Evolutionary conservation across 2,888 invertebrate genomes (phyloP), one percentile per base, ranked within the genome.

Genomic region (Chesias legatella): DNA sequence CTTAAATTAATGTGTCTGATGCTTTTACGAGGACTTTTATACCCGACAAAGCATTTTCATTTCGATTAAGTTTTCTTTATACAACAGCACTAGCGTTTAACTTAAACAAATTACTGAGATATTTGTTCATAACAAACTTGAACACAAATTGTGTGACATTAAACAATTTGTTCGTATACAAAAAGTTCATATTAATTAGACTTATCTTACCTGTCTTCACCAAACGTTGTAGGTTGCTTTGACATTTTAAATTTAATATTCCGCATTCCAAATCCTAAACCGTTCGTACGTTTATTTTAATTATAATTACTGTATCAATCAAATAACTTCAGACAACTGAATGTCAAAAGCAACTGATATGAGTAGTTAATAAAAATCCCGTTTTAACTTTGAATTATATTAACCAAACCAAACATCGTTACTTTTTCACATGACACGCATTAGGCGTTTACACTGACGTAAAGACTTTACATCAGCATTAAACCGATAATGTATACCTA

Each of bases 1-100:
- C 42, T 44, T 47, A 56, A 56, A 63, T 61, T 56, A 61, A 64
- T 66, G 64, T 56, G 61, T 66, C 64, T 66, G 58, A 51, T 43
- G 41, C 36, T 50, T 44, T 43, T 32, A 43, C 33, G 35, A 36
- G 29, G 35, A 21, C 17, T 36, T 29, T 36, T 25, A 35, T 32
- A 23, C 33, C 27, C 22, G 31, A 33, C 17, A 26, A 43, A 30
- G 32, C 35, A 44, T 44, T 38, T 38, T 38, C 39, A 39, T 35
- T 21, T 39, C 11, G 11, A 34, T 38, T 31, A 24, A 31, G 20
- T 39, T 44, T 34, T 32, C 34, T 20, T 20, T 17, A 17, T 17
- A 3, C 13, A 17, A 17, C 2, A 17, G 5, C 3, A 17, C 13
- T 7, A 22, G 2, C n/a, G 22, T 3, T 7, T 22, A 37, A 11